Base-by-base conservation (phyloP, 2,888 invertebrate genomes). In the Notocelia uddmanniana region DNA sequence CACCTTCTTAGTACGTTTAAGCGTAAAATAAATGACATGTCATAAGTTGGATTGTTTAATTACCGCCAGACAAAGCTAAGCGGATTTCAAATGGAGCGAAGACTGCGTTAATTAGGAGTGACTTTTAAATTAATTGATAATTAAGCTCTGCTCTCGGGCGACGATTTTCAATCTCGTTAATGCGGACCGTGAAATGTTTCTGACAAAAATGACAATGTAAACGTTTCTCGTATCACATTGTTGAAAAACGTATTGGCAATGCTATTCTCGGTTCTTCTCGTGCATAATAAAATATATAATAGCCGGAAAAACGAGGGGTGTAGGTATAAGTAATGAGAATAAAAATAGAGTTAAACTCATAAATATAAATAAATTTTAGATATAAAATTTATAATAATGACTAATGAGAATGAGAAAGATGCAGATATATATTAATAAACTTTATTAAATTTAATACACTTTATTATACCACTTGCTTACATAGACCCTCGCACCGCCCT, bases 61-160 rank as follows among this genome's bases (percentile, higher is more conserved):
- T 54, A 60, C 18, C 45, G 34, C 45, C 67, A 41, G 57, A 68
- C 37, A 52, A 37, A 37, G 60, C 68, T 68, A 69, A 69, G 69
- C 60, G 62, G 62, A 69, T 69, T 69, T 55, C 21, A 55, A 62
- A 69, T 41, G 69, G 41, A 41, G 62, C 62, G 45, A 62, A 69
- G 23, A 52, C 31, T 55, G 54, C 45, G 21, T 69, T 62, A 69
- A 69, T 69, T 69, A 69, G 41, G 41, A 60, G 60, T 45, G 54
- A 55, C 54, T 62, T 69, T 68, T 69, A 62, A 55, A 69, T 69
- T 62, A 69, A 68, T 68, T 69, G 55, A 45, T 62, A 69, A 69
- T 62, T 69, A 55, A 31, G 62, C 45, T 37, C 37, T 54, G 37
- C 37, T 64, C 64, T 54, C 50, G 34, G 21, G 37, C 52, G 21